phyloP scores from a whole-genome alignment of 2,888 invertebrate species.

The Tetramorium bicarinatum region DNA sequence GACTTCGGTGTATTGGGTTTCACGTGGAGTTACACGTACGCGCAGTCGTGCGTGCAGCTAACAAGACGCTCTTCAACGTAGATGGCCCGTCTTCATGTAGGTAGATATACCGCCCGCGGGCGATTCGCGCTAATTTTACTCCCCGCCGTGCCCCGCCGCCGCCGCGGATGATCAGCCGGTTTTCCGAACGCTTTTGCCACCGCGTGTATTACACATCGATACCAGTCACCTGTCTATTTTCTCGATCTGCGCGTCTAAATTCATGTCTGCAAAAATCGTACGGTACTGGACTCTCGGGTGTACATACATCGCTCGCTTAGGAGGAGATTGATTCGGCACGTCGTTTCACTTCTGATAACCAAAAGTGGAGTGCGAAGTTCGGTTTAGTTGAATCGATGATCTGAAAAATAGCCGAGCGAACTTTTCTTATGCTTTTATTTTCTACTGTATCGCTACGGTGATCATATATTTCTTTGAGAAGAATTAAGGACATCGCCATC shows the following conservation, averaged over 20 bases:
- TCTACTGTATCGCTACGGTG: neutral
- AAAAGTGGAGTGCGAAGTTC: neutral
- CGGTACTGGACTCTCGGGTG: neutral
- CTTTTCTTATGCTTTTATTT: neutral
- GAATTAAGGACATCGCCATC: too few relatives aligned
- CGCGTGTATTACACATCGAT: constrained; percentile 1
- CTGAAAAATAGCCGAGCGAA: neutral
- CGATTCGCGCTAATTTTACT: constrained; percentile 59
- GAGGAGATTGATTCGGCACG: constrained; percentile 4
- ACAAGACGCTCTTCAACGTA: constrained; percentile 76
- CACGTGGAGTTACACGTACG: constrained; percentile 75
- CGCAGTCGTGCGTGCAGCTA: constrained; percentile 79
- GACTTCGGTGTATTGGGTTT: constrained; percentile 80
- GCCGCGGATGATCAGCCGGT: constrained; percentile 62
- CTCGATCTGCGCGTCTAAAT: constrained; percentile 20
- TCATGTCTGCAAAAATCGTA: constrained; percentile 11
- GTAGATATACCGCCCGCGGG: constrained; percentile 72
- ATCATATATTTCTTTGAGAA: too few relatives aligned
- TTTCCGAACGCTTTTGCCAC: constrained; percentile 65
- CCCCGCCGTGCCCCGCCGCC: constrained; percentile 41
- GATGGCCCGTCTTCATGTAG: constrained; percentile 73
- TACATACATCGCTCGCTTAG: constrained; percentile 6
- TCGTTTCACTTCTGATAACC: neutral
- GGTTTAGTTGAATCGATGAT: neutral
- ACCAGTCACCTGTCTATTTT: constrained; percentile 27